These are phyloP conservation scores for Ammodramus savannarum DNA, from an alignment of 2,113 vertebrate species.

Conservation along the genomic window DNA sequence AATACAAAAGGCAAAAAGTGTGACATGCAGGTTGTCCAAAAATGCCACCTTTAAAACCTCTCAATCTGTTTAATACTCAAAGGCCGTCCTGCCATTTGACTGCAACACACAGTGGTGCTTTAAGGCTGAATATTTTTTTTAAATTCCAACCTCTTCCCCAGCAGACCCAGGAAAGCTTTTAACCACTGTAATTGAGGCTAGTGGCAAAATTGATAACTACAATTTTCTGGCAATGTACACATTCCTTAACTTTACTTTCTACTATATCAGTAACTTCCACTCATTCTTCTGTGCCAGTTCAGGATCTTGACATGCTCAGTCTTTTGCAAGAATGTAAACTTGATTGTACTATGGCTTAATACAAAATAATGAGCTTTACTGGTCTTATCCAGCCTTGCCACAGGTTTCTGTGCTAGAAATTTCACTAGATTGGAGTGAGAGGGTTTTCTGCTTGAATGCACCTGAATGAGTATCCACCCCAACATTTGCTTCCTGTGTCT, in stretches of 20 bases:
- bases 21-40: background rate
- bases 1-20: background rate
- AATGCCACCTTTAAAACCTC: background rate
- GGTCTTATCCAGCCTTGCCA: background rate
- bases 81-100: background rate
- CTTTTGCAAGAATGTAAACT: background rate
- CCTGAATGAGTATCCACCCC: background rate
- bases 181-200: background rate
- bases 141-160: background rate
- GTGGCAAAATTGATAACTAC: background rate
- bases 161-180: background rate
- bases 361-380: background rate
- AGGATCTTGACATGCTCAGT: background rate
- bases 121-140: background rate
- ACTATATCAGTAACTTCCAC: background rate
- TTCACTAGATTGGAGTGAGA: background rate
- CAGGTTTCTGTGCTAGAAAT: background rate
- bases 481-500: background rate
- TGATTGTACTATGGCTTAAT: background rate
- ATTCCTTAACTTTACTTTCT: background rate
- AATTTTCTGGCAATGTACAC: background rate
- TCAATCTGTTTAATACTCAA: background rate
- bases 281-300: background rate
- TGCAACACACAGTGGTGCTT: background rate
- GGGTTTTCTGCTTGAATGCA: background rate